Percentiles rank a stretch among this genome's conserved stretches.
phyloP scores from a whole-genome alignment of 2,113 vertebrate genomes.

The Silurus glanis region DNA sequence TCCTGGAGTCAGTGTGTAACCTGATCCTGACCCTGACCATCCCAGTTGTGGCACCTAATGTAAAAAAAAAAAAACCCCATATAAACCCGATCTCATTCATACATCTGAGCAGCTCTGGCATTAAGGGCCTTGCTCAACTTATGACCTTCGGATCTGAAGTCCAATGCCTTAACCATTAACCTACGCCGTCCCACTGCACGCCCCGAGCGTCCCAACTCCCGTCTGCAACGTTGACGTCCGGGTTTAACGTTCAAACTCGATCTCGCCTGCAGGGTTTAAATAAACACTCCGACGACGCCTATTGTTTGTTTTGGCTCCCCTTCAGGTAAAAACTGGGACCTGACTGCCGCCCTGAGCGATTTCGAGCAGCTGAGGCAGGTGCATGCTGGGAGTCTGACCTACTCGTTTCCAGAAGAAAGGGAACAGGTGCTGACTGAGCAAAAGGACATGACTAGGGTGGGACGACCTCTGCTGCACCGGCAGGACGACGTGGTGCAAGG shows the following conservation, averaged over 20 bases:
- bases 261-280: not conserved
- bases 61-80: no score
- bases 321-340: constrained; percentile 95
- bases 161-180: no score
- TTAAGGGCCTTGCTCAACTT: no score
- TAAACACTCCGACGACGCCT: not conserved
- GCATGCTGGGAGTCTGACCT: constrained; percentile 80
- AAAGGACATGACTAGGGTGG: constrained; percentile 71
- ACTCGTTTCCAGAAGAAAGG: constrained; percentile 77
- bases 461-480: constrained; percentile 83
- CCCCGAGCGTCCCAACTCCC: not conserved
- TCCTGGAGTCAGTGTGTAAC: no score
- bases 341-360: constrained; percentile 89
- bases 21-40: no score
- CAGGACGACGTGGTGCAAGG: constrained; percentile 92
- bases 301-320: not conserved
- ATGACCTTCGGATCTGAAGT: no score
- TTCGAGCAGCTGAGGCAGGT: constrained; percentile 93
- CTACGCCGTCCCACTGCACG: constrained; percentile 42
- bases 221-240: constrained; percentile 35
- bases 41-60: no score
- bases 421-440: constrained; percentile 65
- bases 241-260: constrained; percentile 61
- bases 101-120: no score
- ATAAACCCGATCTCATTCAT: no score